A percentile compares a stretch with the other conserved stretches of the same genome.
Conservation (phyloP, 2,113 vertebrate species). For the Hirundichthys speculiger region DNA sequence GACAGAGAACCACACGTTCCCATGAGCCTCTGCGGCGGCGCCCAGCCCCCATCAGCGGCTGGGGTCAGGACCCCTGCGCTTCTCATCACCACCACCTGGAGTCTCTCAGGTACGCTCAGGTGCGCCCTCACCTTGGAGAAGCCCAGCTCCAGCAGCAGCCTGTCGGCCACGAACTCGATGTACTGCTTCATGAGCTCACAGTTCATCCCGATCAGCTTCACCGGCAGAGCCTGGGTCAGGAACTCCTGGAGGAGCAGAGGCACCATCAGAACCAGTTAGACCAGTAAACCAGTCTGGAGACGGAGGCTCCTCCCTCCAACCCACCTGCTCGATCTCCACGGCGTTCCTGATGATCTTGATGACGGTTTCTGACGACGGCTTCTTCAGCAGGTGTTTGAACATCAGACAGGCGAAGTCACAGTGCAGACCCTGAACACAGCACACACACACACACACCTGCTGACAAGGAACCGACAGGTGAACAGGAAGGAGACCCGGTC, state of each 20-base stretch:
- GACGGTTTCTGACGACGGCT: constrained; percentile 86
- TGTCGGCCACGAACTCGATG: constrained; percentile 16
- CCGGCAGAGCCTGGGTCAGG: constrained; percentile 17
- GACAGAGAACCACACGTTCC: constrained; percentile 57
- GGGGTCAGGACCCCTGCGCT: background rate
- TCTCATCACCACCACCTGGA: background rate
- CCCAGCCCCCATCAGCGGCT: background rate
- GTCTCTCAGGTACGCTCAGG: background rate
- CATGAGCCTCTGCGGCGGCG: background rate
- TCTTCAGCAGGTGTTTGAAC: constrained; percentile 95
- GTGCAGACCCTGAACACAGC: constrained; percentile 87
- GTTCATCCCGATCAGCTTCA: constrained; percentile 27
- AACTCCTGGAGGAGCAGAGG: constrained; percentile 5
- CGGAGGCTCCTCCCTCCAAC: background rate
- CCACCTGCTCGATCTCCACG: constrained; percentile 93
- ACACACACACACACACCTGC: too few species aligned
- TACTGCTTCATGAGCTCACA: constrained; percentile 19
- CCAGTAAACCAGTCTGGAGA: background rate
- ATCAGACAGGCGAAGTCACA: constrained; percentile 98
- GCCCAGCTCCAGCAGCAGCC: constrained; percentile 24
- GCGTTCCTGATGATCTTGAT: constrained; percentile 86
- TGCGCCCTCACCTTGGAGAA: constrained; percentile 5
- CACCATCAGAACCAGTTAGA: too few species aligned
- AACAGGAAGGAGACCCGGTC: too few species aligned
- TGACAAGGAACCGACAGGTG: too few species aligned